Base-by-base conservation (phyloP, 2,797 vertebrate species). In the Molossus molossus region DNA sequence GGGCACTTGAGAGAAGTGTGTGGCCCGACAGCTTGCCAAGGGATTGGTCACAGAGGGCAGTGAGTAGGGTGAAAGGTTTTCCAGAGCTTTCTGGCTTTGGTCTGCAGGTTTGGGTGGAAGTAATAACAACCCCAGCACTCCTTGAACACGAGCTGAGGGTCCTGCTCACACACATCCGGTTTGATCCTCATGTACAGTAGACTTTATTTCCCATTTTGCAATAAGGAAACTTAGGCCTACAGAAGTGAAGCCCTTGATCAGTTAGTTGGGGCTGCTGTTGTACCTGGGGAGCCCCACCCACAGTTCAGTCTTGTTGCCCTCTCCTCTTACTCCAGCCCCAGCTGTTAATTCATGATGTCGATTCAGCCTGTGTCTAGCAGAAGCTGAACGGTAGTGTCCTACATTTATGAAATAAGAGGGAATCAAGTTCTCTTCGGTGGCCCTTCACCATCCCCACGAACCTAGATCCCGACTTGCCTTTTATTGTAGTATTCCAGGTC, bases 401-500 rank as follows among this genome's bases (percentile, higher is more conserved):
- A 50, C 27, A 12, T 69, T 70, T 81, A 53, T n/a, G 55, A 77
- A 84, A 37, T 93, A 53, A 14, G 33, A 64, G 15, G 57, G 17
- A n/a, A 40, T 64, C 67, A 53, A n/a, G 15, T 73, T 80, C 69
- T 53, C n/a, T 21, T 37, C 0, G 0, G 29, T 87, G 37, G 72
- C 76, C 27, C 84, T 70, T 69, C 20, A 21, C 10, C n/a, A 4
- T 87, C 81, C 64, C 37, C 1, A 64, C 73, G 55, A 67, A 82
- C 76, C 86, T 73, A 86, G 65, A 94, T 91, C 60, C 45, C 25
- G 57, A 69, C 23, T 1, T 3, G 1, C 70, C 93, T 96, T 96
- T 93, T 87, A 81, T 92, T 91, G 48, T 15, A 67, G 88, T 92
- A 37, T 89, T 90, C 90, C 85, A 86, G 94, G 91, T 33, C 62